Conservation (phyloP, 2,113 vertebrate species). For the Axis porcinus region DNA sequence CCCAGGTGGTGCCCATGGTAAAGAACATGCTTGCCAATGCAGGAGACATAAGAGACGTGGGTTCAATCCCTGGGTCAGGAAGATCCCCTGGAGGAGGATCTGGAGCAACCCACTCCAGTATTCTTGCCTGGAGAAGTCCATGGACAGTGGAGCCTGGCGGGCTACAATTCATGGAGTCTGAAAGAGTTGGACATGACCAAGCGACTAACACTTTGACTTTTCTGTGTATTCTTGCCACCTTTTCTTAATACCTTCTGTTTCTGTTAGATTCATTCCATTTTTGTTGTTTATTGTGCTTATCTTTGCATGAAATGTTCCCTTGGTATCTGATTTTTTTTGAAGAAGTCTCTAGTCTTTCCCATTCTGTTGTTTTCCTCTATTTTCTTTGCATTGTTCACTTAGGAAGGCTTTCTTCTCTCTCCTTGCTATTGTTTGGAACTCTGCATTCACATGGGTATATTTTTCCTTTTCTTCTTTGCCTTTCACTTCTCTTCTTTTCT, state of each 20-base stretch:
- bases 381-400: neutral
- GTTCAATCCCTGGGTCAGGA: neutral
- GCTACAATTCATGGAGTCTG: neutral
- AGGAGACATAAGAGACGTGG: neutral
- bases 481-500: neutral
- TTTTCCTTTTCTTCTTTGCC: neutral
- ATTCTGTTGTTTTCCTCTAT: neutral
- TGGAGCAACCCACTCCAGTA: neutral
- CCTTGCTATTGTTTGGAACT: neutral
- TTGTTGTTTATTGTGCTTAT: neutral
- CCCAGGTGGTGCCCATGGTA: neutral
- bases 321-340: neutral
- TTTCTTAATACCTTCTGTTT: neutral
- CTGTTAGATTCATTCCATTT: neutral
- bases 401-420: neutral
- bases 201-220: neutral
- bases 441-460: neutral
- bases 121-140: neutral
- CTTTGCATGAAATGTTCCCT: neutral
- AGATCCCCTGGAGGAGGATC: neutral
- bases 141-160: neutral
- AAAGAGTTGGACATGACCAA: neutral
- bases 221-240: neutral
- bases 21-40: neutral
- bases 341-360: neutral